phyloP scores from a whole-genome alignment of 2,113 vertebrate species.

The Paradisaea rubra region DNA sequence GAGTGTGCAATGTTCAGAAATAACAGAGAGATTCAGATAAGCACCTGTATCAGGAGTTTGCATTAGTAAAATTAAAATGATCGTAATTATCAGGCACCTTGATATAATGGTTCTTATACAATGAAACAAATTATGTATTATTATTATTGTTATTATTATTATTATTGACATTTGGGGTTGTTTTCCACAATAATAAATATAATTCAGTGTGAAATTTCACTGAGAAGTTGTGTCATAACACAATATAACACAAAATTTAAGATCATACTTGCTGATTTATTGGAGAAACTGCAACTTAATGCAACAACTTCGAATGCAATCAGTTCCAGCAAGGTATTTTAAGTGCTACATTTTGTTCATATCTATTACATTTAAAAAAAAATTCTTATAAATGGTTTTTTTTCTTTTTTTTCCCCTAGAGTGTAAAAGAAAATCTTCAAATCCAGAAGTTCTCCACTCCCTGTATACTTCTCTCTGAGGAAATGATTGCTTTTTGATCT shows the following conservation, averaged over 20 bases:
- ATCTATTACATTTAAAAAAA: background rate
- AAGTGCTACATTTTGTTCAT: background rate
- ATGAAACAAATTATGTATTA: background rate
- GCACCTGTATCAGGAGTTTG: background rate
- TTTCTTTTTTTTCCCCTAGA: background rate
- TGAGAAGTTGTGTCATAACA: background rate
- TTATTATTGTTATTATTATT: background rate
- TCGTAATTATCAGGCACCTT: background rate
- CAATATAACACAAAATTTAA: background rate
- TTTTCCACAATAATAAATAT: background rate
- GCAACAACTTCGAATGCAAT: background rate
- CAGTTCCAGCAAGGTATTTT: background rate
- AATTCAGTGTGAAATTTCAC: background rate
- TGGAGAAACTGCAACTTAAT: background rate
- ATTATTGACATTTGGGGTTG: background rate
- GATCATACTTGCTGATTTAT: background rate
- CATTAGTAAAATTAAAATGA: background rate
- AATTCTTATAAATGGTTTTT: background rate
- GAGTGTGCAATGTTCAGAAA: background rate
- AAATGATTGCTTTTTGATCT: conserved; percentile 26
- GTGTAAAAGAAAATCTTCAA: background rate
- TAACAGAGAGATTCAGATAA: background rate
- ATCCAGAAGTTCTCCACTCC: background rate
- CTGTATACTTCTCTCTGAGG: background rate
- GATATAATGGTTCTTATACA: background rate